Evolutionary conservation across 2,797 vertebrate species (phyloP).

Genomic region (Sebastes cheni): DNA sequence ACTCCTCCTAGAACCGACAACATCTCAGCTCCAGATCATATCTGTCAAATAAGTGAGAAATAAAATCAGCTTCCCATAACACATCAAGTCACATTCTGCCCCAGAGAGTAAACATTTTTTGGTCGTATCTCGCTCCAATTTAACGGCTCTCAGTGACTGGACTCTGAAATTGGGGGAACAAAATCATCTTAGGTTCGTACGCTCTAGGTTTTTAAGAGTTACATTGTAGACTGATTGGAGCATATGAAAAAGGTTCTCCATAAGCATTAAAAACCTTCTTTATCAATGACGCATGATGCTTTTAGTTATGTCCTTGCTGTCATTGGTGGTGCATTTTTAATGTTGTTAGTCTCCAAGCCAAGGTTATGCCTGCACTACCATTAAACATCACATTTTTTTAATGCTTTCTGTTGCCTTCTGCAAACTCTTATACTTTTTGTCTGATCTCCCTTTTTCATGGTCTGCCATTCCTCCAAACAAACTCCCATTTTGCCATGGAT

Average conservation of each 20-base stretch:
- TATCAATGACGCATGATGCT: neutral
- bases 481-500: neutral
- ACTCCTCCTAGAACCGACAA: neutral
- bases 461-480: neutral
- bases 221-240: neutral
- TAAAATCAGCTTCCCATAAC: conserved; percentile 19
- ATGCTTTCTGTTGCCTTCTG: neutral
- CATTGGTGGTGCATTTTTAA: neutral
- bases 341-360: neutral
- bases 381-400: neutral
- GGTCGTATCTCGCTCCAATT: neutral
- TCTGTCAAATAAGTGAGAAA: conserved; percentile 10
- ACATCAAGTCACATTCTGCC: neutral
- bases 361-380: neutral
- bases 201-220: neutral
- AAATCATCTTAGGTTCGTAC: neutral
- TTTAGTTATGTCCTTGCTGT: neutral
- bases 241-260: neutral
- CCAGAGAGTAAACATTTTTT: neutral
- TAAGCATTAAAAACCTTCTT: neutral
- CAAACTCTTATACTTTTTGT: neutral
- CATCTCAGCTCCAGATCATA: conserved; percentile 1
- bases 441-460: neutral
- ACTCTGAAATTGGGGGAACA: neutral
- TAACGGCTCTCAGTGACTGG: neutral